A percentile compares a stretch with the other conserved stretches of the same genome.
Evolutionary conservation across 2,797 vertebrate species (phyloP).

Genomic region (Semaprochilodus insignis): DNA sequence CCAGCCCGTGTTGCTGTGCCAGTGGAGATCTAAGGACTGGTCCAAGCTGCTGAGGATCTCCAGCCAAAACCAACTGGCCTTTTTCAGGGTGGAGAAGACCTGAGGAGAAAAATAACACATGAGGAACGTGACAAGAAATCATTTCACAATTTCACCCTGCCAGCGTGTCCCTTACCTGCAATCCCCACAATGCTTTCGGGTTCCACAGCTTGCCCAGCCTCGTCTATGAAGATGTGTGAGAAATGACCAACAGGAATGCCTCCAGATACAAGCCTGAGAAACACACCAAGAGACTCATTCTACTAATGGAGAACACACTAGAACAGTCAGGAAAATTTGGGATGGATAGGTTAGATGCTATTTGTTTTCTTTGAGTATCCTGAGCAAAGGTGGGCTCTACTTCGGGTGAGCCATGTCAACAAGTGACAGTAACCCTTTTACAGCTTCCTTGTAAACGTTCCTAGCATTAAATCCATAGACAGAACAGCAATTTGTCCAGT

Average conservation of each 20-base stretch:
- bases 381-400: background rate
- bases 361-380: background rate
- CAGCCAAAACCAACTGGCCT: conserved; percentile 91
- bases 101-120: conserved; percentile 41
- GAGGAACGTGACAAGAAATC: conserved; percentile 8
- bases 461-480: too few species aligned
- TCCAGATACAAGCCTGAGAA: conserved; percentile 83
- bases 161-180: conserved; percentile 78
- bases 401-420: background rate
- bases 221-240: conserved; percentile 92
- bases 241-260: conserved; percentile 84
- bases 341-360: background rate
- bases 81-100: conserved; percentile 73
- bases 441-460: too few species aligned
- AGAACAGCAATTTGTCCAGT: too few species aligned
- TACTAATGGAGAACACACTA: background rate
- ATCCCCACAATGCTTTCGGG: conserved; percentile 85
- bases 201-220: conserved; percentile 89
- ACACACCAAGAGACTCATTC: conserved; percentile 14
- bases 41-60: conserved; percentile 92
- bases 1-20: conserved; percentile 80
- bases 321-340: background rate
- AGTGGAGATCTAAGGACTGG: conserved; percentile 86
- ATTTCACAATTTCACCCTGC: background rate
- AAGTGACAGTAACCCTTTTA: too few species aligned